A percentile compares a stretch with the other conserved stretches of the same genome.
Evolutionary conservation across 1,140 invertebrate species (phyloP).

Genomic region (Agrypnia vestita): DNA sequence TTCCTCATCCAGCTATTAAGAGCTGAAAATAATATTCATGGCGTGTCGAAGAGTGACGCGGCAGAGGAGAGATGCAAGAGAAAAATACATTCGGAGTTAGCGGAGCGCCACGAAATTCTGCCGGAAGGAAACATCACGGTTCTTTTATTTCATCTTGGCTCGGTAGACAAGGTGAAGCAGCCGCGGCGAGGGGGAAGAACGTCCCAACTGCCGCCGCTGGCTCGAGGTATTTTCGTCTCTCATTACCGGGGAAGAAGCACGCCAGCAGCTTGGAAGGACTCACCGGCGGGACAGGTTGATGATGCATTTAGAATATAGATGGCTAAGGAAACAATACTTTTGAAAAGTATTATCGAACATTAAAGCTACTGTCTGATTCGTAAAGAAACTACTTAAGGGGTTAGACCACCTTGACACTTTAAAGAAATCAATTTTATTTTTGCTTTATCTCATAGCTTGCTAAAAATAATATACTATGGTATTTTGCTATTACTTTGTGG

Average conservation of each 20-base stretch:
- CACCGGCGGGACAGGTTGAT: not conserved
- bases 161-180: constrained; percentile 2
- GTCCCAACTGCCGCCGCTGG: not conserved
- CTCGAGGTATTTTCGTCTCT: constrained; percentile 21
- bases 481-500: too few species aligned
- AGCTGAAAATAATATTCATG: constrained; percentile 30
- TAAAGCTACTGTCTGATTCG: too few species aligned
- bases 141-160: constrained; percentile 36
- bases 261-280: not conserved
- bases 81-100: constrained; percentile 39
- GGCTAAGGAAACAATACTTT: too few species aligned
- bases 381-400: too few species aligned
- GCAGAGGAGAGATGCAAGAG: constrained; percentile 28
- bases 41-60: constrained; percentile 36
- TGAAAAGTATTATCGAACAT: too few species aligned
- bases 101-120: constrained; percentile 18
- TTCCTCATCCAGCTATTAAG: constrained; percentile 19
- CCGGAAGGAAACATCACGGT: constrained; percentile 39
- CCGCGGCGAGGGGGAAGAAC: not conserved
- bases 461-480: too few species aligned
- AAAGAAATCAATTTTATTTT: too few species aligned
- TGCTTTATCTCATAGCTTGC: too few species aligned
- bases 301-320: too few species aligned
- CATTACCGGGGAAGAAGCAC: not conserved
- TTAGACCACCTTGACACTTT: too few species aligned